phyloP scores from a whole-genome alignment of 1,140 invertebrate species.

The Lepidurus arcticus region DNA sequence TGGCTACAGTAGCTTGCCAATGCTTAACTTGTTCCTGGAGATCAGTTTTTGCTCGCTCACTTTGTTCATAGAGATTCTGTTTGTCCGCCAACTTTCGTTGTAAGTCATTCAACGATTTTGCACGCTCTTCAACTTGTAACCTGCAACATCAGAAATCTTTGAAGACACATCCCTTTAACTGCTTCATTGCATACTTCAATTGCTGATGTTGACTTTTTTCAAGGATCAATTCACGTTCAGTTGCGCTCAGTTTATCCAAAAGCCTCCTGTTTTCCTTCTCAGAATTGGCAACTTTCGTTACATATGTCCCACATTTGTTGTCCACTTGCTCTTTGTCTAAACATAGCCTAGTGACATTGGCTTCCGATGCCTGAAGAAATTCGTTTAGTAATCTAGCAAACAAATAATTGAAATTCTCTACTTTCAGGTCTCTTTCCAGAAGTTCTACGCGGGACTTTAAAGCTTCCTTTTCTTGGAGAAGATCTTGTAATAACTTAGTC shows the following conservation, averaged over 20 bases:
- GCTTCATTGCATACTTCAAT: background rate
- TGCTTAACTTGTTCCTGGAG: slow-evolving; percentile 26
- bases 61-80: slow-evolving; percentile 5
- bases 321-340: background rate
- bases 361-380: background rate
- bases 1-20: slow-evolving; percentile 22
- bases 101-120: slow-evolving; percentile 4
- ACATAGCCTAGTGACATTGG: background rate
- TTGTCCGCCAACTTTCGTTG: slow-evolving; percentile 24
- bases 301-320: background rate
- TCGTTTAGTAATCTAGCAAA: background rate
- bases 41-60: slow-evolving; percentile 1
- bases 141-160: background rate
- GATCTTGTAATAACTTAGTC: background rate
- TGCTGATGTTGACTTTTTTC: slow-evolving; percentile 31
- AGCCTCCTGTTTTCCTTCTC: slow-evolving; percentile 11
- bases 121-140: slow-evolving; percentile 24
- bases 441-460: background rate
- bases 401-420: background rate
- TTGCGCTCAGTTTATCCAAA: slow-evolving; percentile 27
- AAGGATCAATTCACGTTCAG: slow-evolving; percentile 27
- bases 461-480: background rate
- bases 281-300: background rate
- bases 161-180: background rate
- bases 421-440: background rate